Evolutionary conservation across 2,113 vertebrate genomes (phyloP), one percentile per base, ranked within the genome.

Genomic region (Todiramphus chloris): DNA sequence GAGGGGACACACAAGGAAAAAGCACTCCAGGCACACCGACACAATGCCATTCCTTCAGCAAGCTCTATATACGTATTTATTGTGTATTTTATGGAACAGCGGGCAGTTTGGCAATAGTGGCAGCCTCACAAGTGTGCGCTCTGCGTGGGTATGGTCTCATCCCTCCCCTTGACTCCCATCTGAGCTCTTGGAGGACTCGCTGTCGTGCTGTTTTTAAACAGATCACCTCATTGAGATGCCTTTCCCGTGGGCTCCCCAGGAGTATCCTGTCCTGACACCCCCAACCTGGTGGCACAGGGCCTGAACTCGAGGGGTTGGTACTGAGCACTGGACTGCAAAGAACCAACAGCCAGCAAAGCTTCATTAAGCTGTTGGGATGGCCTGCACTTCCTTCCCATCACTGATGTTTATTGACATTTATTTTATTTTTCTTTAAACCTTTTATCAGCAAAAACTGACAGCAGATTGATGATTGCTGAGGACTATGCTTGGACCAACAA

Each of bases 21-120:
- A 84, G 50, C 79, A 82, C 24, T 62, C 44, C 33, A 46, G 62
- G 58, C 59, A 85, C 43, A 79, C 0, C 41, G 68, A 87, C 41
- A 5, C 82, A 62, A 85, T 11, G 68, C 70, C 23, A 33, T 63
- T 94, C 39, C 82, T 96, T 94, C 84, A 95, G 93, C 94, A 96
- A 97, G 96, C 90, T 74, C 31, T 31, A 62, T 78, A 69, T 84
- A n/a, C 81, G 43, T 39, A 17, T 97, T 97, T 96, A 97, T 97
- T 97, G 89, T 33, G 31, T 89, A 89, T 37, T 91, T 21, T 30
- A 89, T 82, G 73, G 51, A 95, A 96, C 92, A 96, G 95, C 37
- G 0, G 74, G 68, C 76, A 84, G 46, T 93, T 91, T 96, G 81
- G 88, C 92, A 93, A 83, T 20, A 91, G 56, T 69, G 78, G 87